phyloP scores from a whole-genome alignment of 2,888 invertebrate genomes.

The Ditylenchus weischeri region DNA sequence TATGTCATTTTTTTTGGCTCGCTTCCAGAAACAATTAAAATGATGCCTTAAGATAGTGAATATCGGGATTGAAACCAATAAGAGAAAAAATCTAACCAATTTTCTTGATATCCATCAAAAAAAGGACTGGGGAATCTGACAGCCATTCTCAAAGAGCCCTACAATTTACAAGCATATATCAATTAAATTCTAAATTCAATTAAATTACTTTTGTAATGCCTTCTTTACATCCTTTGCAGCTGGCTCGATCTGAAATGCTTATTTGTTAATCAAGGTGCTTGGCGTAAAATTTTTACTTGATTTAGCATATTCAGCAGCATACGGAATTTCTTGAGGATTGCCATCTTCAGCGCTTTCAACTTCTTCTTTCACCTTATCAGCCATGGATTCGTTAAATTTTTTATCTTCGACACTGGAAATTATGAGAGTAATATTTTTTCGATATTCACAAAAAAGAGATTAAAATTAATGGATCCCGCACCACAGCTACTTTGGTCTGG shows the following conservation, averaged over 20 bases:
- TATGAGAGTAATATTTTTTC: too few relatives aligned
- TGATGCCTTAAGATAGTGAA: constrained; percentile 58
- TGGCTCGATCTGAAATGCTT: constrained; percentile 31
- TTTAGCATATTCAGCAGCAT: constrained; percentile 25
- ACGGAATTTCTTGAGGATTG: constrained; percentile 18
- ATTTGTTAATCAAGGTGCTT: constrained; percentile 40
- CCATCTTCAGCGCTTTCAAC: constrained; percentile 15
- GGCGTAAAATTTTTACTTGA: not conserved
- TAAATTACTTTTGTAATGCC: constrained; percentile 39
- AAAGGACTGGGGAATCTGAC: constrained; percentile 38
- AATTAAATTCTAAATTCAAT: constrained; percentile 1
- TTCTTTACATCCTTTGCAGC: constrained; percentile 48
- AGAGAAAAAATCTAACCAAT: constrained; percentile 33
- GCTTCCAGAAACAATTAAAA: constrained; percentile 61
- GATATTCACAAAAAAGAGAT: too few relatives aligned
- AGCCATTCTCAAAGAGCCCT: constrained; percentile 44
- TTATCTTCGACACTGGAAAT: too few relatives aligned
- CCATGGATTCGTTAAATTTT: too few relatives aligned
- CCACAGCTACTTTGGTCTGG: too few relatives aligned
- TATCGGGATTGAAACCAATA: not conserved
- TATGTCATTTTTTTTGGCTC: constrained; percentile 32
- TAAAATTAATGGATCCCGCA: too few relatives aligned
- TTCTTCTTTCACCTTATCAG: too few relatives aligned
- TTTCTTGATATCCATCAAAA: constrained; percentile 52
- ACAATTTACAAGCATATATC: constrained; percentile 15